Percentiles rank a stretch among this genome's conserved stretches.
Conservation (phyloP, 1,140 invertebrate genomes). For the Oryzaephilus surinamensis region DNA sequence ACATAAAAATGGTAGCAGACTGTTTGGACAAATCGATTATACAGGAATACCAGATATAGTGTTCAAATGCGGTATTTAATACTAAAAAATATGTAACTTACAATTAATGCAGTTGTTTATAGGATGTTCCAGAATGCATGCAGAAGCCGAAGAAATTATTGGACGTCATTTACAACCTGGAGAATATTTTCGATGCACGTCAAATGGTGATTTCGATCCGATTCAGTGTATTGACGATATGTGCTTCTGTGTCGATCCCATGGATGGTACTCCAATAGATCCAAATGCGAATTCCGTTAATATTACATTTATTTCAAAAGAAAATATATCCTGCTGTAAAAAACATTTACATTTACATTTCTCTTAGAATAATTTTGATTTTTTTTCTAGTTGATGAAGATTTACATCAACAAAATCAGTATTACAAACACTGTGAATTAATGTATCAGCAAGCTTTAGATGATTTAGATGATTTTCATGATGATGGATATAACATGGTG, state of each 20-base stretch:
- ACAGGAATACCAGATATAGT: slow-evolving; percentile 32
- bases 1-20: slow-evolving; percentile 41
- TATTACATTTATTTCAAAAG: slow-evolving; percentile 32
- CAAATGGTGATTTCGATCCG: slow-evolving; percentile 44
- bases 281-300: slow-evolving; percentile 31
- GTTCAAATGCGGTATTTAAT: slow-evolving; percentile 46
- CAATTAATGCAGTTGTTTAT: slow-evolving; percentile 12
- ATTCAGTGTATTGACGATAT: slow-evolving; percentile 43
- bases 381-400: too few relatives aligned
- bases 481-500: too few relatives aligned
- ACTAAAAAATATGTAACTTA: not conserved
- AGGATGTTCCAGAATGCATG: slow-evolving; percentile 41
- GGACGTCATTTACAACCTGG: slow-evolving; percentile 20
- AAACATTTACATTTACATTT: too few relatives aligned
- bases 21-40: slow-evolving; percentile 47
- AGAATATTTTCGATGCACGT: slow-evolving; percentile 37
- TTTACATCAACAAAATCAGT: too few relatives aligned
- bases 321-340: slow-evolving; percentile 43
- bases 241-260: slow-evolving; percentile 44
- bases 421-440: too few relatives aligned
- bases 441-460: too few relatives aligned
- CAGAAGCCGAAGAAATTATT: slow-evolving; percentile 27
- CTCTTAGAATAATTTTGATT: too few relatives aligned
- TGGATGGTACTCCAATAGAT: slow-evolving; percentile 36
- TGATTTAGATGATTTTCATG: too few relatives aligned